Base-by-base conservation (phyloP, 1,140 invertebrate genomes). In the Alviniconcha marisindica region DNA sequence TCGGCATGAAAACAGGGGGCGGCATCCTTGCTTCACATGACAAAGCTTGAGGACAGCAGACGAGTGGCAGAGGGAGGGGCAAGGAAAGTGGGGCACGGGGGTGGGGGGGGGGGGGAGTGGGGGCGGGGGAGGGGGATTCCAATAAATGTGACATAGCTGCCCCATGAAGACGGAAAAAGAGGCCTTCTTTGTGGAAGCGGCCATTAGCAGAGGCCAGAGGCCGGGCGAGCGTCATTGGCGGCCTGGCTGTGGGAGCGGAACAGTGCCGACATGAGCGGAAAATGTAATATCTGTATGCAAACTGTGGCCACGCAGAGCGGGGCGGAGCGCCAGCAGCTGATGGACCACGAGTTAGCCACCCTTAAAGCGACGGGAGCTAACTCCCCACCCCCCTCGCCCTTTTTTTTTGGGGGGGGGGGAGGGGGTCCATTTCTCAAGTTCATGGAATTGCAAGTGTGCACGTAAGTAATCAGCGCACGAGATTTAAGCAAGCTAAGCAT, bases 221-320 rank as follows among this genome's bases (percentile, higher is more conserved):
- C 56, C 78, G 69, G 78, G 69, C 78, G 78, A 56, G 40, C 33
- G 44, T 40, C 78, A 66, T 69, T 60, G 40, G 77, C 28, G 40
- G 77, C 28, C 48, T 12, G 2, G 33, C 63, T 36, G 54, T 80
- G 5, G 1, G 36, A 44, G 56, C 78, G 78, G 78, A 80, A 66
- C 56, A 38, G 15, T 38, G 33, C 36, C 33, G 78, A 80, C 78
- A 80, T 44, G 78, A 60, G 56, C 78, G 78, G 78, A 80, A 66
- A 80, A 66, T 80, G 56, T 80, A 80, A 80, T 80, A 80, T 80
- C 78, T 66, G 78, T 80, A 80, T 80, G 78, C 78, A 80, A n/a
- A n/a, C n/a, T n/a, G n/a, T n/a, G n/a, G n/a, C n/a, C n/a, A n/a
- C n/a, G n/a, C n/a, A n/a, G n/a, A n/a, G n/a, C n/a, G n/a, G n/a